Base-by-base conservation (phyloP, 2,888 invertebrate species). In the Drosophila subsilvestris region DNA sequence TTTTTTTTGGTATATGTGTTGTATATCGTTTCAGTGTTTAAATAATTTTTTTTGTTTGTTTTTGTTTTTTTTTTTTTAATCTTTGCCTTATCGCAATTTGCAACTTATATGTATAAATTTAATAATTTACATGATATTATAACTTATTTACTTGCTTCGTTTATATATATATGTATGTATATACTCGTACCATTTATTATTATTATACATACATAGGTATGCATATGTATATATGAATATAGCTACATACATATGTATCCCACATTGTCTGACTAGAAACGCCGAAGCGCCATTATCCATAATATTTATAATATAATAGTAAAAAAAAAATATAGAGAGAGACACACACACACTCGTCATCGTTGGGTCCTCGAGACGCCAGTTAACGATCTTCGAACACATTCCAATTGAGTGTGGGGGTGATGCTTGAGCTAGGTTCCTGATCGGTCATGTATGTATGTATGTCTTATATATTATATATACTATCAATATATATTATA, bases 391-490 rank as follows among this genome's bases (percentile, higher is more conserved):
- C 37, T 48, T 29, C 55, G 50, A 45, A 43, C 51, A 44, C 63
- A 37, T 61, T 22, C 48, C 45, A 48, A 6, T 58, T 62, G 62
- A 62, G 43, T 78, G 55, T 67, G 54, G 48, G 48, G 12, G 61
- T 55, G 70, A 70, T 68, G 87, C 75, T 88, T 86, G 85, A 88
- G 89, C 89, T 77, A 72, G 68, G 68, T 85, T 84, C 84, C 84
- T 88, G 84, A 85, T 88, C 72, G 67, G 67, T 76, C 72, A 37
- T 17, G 17, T 60, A 58, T 60, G 14, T 54, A 57, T 47, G 10
- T 49, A 42, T 60, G 18, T 62, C 17, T 45, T 29, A n/a, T n/a
- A n/a, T n/a, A n/a, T n/a, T 70, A 6, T 44, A 42, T 53, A 7
- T 14, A 12, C 22, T 51, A 51, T 50, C 50, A 51, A 56, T 59